Evolutionary conservation across 2,113 vertebrate genomes (phyloP), one percentile per base, ranked within the genome.

Genomic region (Psettodes erumei): DNA sequence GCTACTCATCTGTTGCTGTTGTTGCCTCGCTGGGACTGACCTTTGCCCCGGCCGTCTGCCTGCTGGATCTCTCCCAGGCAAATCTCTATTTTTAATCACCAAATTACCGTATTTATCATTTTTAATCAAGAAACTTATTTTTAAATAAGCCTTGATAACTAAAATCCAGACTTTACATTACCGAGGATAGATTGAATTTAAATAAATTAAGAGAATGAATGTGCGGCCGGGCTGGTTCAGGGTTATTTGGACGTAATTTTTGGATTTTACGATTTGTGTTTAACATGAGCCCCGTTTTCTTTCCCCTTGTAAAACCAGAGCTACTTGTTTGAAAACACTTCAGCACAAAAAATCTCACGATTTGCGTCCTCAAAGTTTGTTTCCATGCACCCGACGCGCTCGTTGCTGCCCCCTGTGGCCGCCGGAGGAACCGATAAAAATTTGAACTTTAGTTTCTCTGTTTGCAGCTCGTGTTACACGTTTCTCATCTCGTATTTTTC

Each of bases 11-110:
- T 2, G 0, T 30, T 65, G 53, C 67, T 69, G 51, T 54, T 53
- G 68, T 69, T 64, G 59, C 40, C 30, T 76, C 56, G 55, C 38
- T 61, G 15, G 27, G 30, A 16, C 19, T 77, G 71, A 86, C 61
- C 75, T 43, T 84, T 75, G 75, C 64, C 62, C 77, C 45, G 32
- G 58, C 30, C 8, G 23, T 10, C 59, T 25, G 35, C 32, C 65
- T 76, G 42, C 35, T 73, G 60, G 47, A 27, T 65, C 45, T 16
- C 21, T 43, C 59, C 51, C 62, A 16, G 0, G 6, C 25, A 21
- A 6, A 71, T 18, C 21, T 75, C 6, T 45, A n/a, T 27, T 58
- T 71, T 68, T 0, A 51, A 43, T 35, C 33, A 35, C 9, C 9
- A 7, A 7, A 35, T 35, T 35, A 35, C 9, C 6, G 5, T 35